Evolutionary conservation across 2,113 vertebrate genomes (phyloP), one percentile per base, ranked within the genome.

Genomic region (Pollachius pollachius): DNA sequence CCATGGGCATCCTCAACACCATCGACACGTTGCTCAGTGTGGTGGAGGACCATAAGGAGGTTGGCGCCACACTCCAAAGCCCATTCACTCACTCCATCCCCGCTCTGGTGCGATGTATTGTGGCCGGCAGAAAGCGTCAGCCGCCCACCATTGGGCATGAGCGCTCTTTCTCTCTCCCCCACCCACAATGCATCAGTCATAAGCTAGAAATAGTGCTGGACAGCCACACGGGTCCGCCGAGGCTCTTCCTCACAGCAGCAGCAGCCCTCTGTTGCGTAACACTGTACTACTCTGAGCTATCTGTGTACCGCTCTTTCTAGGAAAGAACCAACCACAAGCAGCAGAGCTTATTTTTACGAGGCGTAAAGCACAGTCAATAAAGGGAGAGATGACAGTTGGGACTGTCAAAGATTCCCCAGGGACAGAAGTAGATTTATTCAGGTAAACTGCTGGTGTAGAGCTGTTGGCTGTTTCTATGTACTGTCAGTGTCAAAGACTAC

Each of bases 31-130:
- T 99, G 87, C 94, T 99, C 52, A 98, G 96, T 87, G 97, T 99
- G 74, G 97, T 99, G 88, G 97, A 99, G 91, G 97, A 99, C 88
- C 97, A 99, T 89, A 99, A 99, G 88, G 97, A 99, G 94, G 97
- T 99, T 71, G 62, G 62, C 81, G 68, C 69, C 27, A 30, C 34
- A 17, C 67, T 21, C 67, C 6, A 61, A 18, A 57, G 63, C 41
- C 60, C 37, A 77, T 66, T 67, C n/a, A 58, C 83, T 74, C 71
- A 76, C 75, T 78, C 21, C 0, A 61, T 52, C 72, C 74, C 77
- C 75, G 77, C 77, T 79, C 78, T 78, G 61, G 72, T 84, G 74
- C 70, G 68, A 76, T 78, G 65, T 75, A 58, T 37, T 17, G n/a
- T 78, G 82, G 37, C 72, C 82, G 83, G 84, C 79, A 84, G 89